Conservation (phyloP, 2,113 vertebrate species). For the Scortum barcoo region DNA sequence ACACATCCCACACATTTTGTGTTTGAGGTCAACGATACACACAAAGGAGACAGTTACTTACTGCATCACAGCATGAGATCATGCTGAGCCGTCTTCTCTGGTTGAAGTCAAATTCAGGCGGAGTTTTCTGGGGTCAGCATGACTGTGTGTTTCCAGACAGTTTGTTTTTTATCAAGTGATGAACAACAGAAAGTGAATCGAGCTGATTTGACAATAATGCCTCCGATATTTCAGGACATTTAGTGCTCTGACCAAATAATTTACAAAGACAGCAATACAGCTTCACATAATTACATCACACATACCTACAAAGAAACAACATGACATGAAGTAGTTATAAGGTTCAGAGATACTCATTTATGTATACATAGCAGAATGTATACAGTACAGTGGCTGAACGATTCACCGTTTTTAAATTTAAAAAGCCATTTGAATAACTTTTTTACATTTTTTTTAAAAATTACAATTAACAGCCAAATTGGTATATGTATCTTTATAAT, state of each 20-base stretch:
- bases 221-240: neutral
- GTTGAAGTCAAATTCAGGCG: constrained; percentile 44
- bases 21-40: constrained; percentile 19
- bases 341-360: neutral
- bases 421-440: neutral
- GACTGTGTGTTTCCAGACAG: constrained; percentile 2
- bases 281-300: neutral
- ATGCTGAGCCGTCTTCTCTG: constrained; percentile 35
- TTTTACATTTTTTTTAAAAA: too few relatives aligned
- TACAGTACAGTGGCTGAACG: neutral
- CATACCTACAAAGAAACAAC: neutral
- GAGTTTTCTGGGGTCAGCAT: constrained; percentile 16
- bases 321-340: neutral
- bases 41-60: constrained; percentile 26
- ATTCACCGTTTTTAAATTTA: neutral
- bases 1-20: neutral
- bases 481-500: too few relatives aligned
- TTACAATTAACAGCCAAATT: too few relatives aligned
- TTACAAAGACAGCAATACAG: neutral
- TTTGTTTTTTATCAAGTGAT: constrained; percentile 27
- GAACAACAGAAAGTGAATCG: neutral
- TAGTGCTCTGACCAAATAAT: neutral
- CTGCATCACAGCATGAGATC: constrained; percentile 54
- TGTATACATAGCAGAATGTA: too few relatives aligned
- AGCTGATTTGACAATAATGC: neutral